Evolutionary conservation across 2,113 vertebrate genomes (phyloP), one percentile per base, ranked within the genome.

Genomic region (Bettongia penicillata): DNA sequence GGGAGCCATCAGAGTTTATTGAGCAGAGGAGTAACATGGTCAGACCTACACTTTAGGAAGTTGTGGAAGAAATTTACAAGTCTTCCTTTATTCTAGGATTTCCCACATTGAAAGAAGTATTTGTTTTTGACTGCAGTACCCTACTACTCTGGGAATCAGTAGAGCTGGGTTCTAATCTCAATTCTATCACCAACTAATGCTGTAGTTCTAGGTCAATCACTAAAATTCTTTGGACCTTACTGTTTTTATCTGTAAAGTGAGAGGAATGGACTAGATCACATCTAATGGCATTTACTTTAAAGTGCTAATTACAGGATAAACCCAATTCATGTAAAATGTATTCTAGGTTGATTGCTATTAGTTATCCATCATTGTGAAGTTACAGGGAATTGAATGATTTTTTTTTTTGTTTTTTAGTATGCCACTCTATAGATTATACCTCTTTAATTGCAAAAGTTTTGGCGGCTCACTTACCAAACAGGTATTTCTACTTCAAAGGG

Each of bases 331-430:
- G 93, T 43, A 43, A 94, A 94, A 51, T 50, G 0, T 92, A 93
- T 95, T 97, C 97, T 94, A 95, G 91, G 91, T 49, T 50, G 53
- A 43, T 43, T 84, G 68, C 19, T 43, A 43, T 84, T 43, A 61
- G 93, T 51, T 90, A 16, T 57, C 1, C 90, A 89, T 92, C 93
- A 90, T 2, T 50, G 14, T 53, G 84, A 97, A 97, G 96, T 97
- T 97, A 97, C 91, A 97, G 98, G 95, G 97, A 97, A 97, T 97
- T 97, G 97, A 97, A 97, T 95, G 97, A 92, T 92, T 97, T 97
- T 96, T 96, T 96, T 96, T 93, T 57, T 24, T 48, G 48, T 48
- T 96, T 96, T 96, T 93, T 57, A 24, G 61, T 68, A 49, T 92
- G 14, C 94, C 92, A 96, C 93, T 95, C 95, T 95, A 95, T 14